Base-by-base conservation (phyloP, 1,140 invertebrate genomes). In the Drosophila sturtevanti region DNA sequence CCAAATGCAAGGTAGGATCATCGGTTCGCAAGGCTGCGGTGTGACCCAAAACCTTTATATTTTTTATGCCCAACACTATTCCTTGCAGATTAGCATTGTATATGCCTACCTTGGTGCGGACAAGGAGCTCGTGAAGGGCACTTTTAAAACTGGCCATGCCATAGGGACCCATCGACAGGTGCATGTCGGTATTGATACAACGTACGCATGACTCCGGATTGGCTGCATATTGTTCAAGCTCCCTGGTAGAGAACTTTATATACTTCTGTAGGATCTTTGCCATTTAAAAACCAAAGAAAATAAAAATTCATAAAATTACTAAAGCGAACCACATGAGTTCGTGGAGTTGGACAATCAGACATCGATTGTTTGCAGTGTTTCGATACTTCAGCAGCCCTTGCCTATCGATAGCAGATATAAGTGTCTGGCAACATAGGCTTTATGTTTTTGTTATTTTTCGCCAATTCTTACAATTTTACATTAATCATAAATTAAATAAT, bases 1-100 rank as follows among this genome's bases (percentile, higher is more conserved):
- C 2, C 14, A 94, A 37, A 68, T 95, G 94, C 70, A 94, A 91
- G 24, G 91, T 93, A 27, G 89, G 92, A 64, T 91, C 92, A 59
- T 94, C 94, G 21, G 92, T 77, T 7, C 93, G 77, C 48, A 94
- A 77, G 2, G 85, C 84, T 37, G 92, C 93, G 0, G 91, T 63
- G 0, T 92, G 63, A 3, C 91, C 92, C 5, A 94, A 55, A 9
- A 95, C 63, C 89, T 93, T 94, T 12, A 94, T 92, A 69, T 94
- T 94, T 71, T 93, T 91, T 60, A 94, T 94, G n/a, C 93, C 92
- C 0, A 95, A 78, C 10, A 95, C 72, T 67, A 95, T 94, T 2
- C 94, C 94, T 60, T 93, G 79, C 4, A 95, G 85, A 58, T 86
- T 73, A 14, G 87, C 67, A 71, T 93, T 91, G 68, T 92, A 93